Base-by-base conservation (phyloP, 2,113 vertebrate genomes). In the Spea multiplicata region DNA sequence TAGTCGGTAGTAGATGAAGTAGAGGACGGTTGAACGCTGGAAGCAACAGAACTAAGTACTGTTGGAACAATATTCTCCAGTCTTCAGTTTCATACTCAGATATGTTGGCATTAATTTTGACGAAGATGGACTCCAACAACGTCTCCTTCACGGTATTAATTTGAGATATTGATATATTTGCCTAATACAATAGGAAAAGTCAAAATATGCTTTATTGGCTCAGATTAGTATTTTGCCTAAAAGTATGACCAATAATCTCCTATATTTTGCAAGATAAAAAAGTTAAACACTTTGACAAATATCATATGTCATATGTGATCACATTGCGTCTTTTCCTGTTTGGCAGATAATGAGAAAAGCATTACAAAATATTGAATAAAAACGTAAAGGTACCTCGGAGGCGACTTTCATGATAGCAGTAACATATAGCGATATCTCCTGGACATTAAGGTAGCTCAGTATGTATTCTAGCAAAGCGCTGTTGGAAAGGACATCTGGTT, bases 41-140 rank as follows among this genome's bases (percentile, higher is more conserved):
- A 61, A 80, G 64, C 4, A 80, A 16, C 13, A 50, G 45, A 48
- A 74, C 16, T 12, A 80, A 47, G 2, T 68, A 9, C 8, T 3
- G 44, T 80, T 80, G 78, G 16, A 80, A 80, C 45, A 80, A 44
- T 10, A 44, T 59, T 16, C 30, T 80, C 78, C 78, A 80, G 6
- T 73, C 64, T 45, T 61, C 64, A n/a, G 52, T 8, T 0, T 46
- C 59, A 61, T 73, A 73, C 4, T 10, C 45, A 8, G 78, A 68
- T 45, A 80, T 47, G 49, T 50, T 68, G 5, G 44, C 30, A 17
- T 17, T 67, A 3, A 80, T 64, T 30, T 80, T 73, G n/a, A 59
- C 5, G 14, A 80, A n/a, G 45, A 57, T 16, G 2, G 64, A 59
- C 13, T 73, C 52, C 65, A 80, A 14, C 12, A 80, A 67, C 4